Percentiles rank a stretch among this genome's conserved stretches.
Evolutionary conservation across 2,888 invertebrate species (phyloP).

Genomic region (Silvanus unidentatus): DNA sequence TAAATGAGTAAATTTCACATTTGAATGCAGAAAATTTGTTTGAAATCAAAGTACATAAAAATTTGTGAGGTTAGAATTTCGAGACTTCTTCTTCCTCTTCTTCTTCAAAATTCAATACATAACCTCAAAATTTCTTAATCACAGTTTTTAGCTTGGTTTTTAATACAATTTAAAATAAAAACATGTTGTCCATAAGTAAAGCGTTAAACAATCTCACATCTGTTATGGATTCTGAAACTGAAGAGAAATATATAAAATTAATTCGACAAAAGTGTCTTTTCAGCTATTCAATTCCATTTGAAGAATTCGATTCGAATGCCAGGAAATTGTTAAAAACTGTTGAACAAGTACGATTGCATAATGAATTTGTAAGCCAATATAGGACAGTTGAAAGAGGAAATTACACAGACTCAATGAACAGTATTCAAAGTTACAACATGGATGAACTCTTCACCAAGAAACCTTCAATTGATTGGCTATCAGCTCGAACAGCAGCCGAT

Average conservation of each 20-base stretch:
- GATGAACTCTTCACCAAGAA: not conserved
- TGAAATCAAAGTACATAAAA: no score
- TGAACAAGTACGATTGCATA: conserved; percentile 72
- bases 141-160: no score
- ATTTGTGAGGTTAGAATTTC: no score
- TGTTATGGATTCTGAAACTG: conserved; percentile 62
- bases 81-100: no score
- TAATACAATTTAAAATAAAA: no score
- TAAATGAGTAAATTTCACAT: no score
- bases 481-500: conserved; percentile 43
- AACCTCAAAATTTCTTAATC: no score
- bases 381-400: not conserved
- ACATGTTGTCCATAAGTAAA: no score
- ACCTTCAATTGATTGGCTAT: conserved; percentile 1
- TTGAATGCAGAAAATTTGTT: no score
- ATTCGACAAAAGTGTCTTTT: conserved; percentile 67
- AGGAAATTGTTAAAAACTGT: conserved; percentile 65
- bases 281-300: conserved; percentile 67
- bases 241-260: conserved; percentile 61
- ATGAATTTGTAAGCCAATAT: conserved; percentile 64
- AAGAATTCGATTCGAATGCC: conserved; percentile 77
- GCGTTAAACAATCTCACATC: conserved; percentile 57
- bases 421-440: conserved; percentile 46
- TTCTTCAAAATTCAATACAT: no score
- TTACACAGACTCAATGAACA: not conserved